Evolutionary conservation across 2,113 vertebrate species (phyloP).

Genomic region (Daboia siamensis): DNA sequence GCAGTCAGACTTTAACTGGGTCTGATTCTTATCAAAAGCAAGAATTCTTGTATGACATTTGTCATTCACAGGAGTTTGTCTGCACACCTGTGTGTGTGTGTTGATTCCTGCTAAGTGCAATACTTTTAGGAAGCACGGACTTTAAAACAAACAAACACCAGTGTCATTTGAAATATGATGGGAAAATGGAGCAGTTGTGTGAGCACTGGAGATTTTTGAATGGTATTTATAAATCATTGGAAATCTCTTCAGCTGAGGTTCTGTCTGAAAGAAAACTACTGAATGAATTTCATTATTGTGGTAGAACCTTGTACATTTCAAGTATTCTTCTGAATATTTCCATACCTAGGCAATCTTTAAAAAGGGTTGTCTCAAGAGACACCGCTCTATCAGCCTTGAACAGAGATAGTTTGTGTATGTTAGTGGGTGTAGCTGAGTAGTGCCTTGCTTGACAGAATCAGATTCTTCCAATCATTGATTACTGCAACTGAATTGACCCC

Average conservation of each 20-base stretch:
- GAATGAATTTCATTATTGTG: not conserved
- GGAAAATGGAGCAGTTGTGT: slow-evolving; percentile 8
- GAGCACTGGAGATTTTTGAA: slow-evolving; percentile 39
- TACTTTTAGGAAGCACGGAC: slow-evolving; percentile 21
- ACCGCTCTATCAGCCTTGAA: not conserved
- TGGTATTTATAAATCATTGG: slow-evolving; percentile 9
- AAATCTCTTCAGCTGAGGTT: slow-evolving; percentile 7
- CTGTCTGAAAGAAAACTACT: slow-evolving; percentile 6
- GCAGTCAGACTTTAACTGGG: slow-evolving; percentile 38
- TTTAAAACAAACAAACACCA: not conserved
- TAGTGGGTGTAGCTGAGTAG: slow-evolving; percentile 14
- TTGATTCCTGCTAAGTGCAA: slow-evolving; percentile 28
- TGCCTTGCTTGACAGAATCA: slow-evolving; percentile 23
- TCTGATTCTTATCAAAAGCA: slow-evolving; percentile 26
- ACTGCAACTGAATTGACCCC: not conserved
- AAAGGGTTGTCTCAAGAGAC: not conserved
- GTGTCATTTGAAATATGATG: slow-evolving; percentile 3
- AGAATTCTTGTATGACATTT: slow-evolving; percentile 4
- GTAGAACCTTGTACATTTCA: not conserved
- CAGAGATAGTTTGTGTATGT: not conserved
- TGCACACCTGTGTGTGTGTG: not conserved
- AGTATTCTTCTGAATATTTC: fast-evolving
- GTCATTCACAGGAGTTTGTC: not conserved
- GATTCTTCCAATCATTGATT: not conserved
- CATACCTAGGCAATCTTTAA: not conserved